These are phyloP conservation scores for Arctia plantaginis DNA, from an alignment of 2,888 invertebrate species.

Conservation along the genomic window DNA sequence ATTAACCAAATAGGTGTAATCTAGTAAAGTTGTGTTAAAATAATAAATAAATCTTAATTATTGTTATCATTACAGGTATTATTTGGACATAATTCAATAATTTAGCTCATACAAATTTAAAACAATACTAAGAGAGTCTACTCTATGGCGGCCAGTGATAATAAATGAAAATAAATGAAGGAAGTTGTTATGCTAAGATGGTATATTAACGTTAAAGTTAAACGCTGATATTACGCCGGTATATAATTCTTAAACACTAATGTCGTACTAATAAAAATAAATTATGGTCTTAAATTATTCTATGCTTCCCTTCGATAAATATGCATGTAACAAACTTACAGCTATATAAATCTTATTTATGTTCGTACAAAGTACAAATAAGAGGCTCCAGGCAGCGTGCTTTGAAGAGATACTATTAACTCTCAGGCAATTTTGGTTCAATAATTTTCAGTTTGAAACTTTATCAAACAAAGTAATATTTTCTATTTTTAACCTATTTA, in stretches of 20 bases:
- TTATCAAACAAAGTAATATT: background rate
- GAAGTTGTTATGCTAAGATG: constrained; percentile 40
- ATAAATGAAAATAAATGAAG: constrained; percentile 52
- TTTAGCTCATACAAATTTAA: background rate
- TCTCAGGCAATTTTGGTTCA: background rate
- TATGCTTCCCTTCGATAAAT: constrained; percentile 45
- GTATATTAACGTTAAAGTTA: constrained; percentile 37
- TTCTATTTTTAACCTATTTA: background rate
- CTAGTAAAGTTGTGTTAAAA: background rate
- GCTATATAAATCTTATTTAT: constrained; percentile 43
- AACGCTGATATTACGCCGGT: constrained; percentile 26
- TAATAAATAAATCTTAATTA: constrained; percentile 1
- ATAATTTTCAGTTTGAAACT: too few relatives aligned
- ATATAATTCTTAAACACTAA: constrained; percentile 45
- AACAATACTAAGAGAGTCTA: background rate
- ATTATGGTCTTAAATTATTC: constrained; percentile 34
- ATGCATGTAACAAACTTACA: constrained; percentile 27
- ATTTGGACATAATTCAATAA: background rate
- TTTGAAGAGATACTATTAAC: constrained; percentile 8
- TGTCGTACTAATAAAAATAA: constrained; percentile 46
- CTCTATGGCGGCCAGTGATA: constrained; percentile 19
- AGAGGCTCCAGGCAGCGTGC: constrained; percentile 31
- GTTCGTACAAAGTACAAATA: constrained; percentile 30
- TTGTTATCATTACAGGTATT: background rate
- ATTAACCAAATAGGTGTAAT: background rate